These are phyloP conservation scores for Luscinia megarhynchos DNA, from an alignment of 2,797 vertebrate species.

Conservation along the genomic window DNA sequence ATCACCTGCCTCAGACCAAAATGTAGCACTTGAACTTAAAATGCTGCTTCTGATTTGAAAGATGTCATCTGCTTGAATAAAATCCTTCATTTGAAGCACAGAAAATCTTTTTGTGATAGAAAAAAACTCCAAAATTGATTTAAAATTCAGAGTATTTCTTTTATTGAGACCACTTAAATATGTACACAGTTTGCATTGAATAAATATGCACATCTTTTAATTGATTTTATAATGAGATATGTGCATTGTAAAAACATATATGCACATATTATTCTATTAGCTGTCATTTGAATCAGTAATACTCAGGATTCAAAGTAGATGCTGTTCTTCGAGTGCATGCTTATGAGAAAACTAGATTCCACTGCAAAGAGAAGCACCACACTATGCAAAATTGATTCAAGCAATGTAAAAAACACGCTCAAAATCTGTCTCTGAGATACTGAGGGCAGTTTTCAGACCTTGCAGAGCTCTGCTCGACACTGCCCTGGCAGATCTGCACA, in stretches of 20 bases:
- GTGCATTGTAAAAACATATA: conserved; percentile 7
- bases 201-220: background rate
- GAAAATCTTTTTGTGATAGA: background rate
- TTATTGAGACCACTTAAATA: background rate
- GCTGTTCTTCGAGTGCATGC: background rate
- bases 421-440: background rate
- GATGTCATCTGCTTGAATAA: conserved; percentile 57
- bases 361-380: background rate
- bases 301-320: background rate
- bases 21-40: conserved; percentile 49
- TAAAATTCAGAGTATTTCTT: conserved; percentile 23
- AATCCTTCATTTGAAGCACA: background rate
- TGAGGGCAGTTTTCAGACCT: background rate
- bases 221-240: conserved; percentile 6
- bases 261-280: conserved; percentile 5
- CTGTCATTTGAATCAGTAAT: background rate
- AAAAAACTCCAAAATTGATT: background rate
- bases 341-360: background rate
- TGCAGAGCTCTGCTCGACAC: background rate
- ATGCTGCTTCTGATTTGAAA: conserved; percentile 48
- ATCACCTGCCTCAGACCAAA: conserved; percentile 58
- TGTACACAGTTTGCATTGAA: background rate
- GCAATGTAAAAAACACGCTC: background rate
- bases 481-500: background rate
- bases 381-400: background rate